Evolutionary conservation across 2,113 vertebrate species (phyloP).

Genomic region (Piaya cayana): DNA sequence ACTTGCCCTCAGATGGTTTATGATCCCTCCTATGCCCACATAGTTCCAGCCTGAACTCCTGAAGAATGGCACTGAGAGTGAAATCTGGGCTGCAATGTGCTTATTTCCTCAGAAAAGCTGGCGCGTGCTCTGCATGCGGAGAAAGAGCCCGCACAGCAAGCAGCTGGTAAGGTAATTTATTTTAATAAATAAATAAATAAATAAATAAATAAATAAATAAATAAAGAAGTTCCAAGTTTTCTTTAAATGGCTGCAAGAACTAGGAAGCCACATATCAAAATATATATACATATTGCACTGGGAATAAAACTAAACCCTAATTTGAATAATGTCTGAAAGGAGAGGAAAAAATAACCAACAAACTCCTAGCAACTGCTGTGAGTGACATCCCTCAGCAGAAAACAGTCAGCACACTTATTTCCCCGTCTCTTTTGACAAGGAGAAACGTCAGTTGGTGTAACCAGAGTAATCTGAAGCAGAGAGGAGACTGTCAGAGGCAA

Average conservation of each 20-base stretch:
- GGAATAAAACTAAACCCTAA: neutral
- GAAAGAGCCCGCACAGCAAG: neutral
- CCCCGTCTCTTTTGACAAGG: neutral
- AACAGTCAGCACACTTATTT: neutral
- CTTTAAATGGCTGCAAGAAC: neutral
- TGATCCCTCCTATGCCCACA: neutral
- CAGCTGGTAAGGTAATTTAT: neutral
- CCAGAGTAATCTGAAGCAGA: neutral
- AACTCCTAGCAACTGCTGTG: neutral
- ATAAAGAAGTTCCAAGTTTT: neutral
- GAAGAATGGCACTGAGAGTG: neutral
- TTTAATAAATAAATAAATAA: neutral
- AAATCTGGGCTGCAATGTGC: neutral
- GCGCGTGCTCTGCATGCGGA: accelerated
- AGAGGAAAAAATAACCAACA: neutral
- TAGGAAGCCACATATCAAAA: neutral
- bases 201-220: neutral
- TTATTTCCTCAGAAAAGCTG: slow-evolving; percentile 2
- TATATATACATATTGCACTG: neutral
- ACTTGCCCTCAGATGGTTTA: neutral
- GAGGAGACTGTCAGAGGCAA: neutral
- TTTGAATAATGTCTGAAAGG: neutral
- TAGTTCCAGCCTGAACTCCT: neutral
- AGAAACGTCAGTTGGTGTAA: slow-evolving; percentile 17
- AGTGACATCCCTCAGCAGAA: neutral